These are phyloP conservation scores for Scaptomyza caliginosa DNA, from an alignment of 2,888 invertebrate species.

Conservation along the genomic window DNA sequence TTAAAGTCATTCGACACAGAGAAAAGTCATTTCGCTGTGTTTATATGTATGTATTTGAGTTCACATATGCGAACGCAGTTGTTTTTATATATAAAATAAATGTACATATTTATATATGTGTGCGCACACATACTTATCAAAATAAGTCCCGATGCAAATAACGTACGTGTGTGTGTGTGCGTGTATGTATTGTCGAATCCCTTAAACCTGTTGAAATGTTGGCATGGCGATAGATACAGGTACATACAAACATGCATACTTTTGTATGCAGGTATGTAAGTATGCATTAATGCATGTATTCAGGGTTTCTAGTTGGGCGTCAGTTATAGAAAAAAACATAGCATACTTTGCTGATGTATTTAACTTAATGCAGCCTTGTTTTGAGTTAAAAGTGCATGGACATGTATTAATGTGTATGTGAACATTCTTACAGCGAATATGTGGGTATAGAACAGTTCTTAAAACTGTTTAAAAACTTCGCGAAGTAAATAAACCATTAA, in stretches of 20 bases:
- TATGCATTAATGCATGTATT: neutral
- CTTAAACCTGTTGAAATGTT: slow-evolving; percentile 32
- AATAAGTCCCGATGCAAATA: slow-evolving; percentile 2
- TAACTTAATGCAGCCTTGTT: neutral
- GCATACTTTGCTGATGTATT: neutral
- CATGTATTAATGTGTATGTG: neutral
- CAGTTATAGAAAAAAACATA: neutral
- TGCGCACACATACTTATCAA: neutral
- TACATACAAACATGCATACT: neutral
- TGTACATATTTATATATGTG: neutral
- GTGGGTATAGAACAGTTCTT: too few relatives aligned
- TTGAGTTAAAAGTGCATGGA: neutral
- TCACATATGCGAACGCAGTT: slow-evolving; percentile 1
- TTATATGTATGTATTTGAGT: neutral
- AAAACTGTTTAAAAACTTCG: too few relatives aligned
- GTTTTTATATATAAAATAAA: neutral
- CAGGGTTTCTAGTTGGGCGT: neutral
- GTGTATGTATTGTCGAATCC: slow-evolving; percentile 5
- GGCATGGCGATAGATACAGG: slow-evolving; percentile 5
- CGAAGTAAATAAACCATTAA: too few relatives aligned
- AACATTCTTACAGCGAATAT: too few relatives aligned
- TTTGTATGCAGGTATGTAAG: neutral
- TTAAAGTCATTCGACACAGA: neutral
- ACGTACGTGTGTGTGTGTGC: slow-evolving; percentile 3
- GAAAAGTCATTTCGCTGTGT: neutral